A percentile compares a stretch with the other conserved stretches of the same genome.
These are phyloP conservation scores for Aphelenchoides avenae DNA, from an alignment of 1,140 invertebrate genomes.

Conservation along the genomic window DNA sequence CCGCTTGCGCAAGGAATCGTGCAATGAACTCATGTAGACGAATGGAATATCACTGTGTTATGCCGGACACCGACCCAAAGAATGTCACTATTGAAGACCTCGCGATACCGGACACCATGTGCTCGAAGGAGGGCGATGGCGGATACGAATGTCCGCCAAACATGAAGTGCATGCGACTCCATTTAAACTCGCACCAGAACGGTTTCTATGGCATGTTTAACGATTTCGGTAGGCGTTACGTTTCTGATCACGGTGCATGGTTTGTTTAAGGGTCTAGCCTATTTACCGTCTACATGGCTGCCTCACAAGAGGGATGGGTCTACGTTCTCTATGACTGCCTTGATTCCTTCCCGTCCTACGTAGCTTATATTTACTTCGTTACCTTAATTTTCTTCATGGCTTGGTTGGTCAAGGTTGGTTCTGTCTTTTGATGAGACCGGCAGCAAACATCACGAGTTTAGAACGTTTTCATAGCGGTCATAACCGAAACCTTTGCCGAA, in stretches of 20 bases:
- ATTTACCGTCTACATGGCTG: conserved; percentile 98
- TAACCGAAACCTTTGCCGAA: conserved; percentile 99
- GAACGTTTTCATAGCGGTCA: conserved; percentile 99
- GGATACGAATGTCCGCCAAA: conserved; percentile 81
- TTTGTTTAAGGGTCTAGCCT: conserved; percentile 45
- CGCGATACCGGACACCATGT: conserved; percentile 97
- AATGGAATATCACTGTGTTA: conserved; percentile 92
- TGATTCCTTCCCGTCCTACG: conserved; percentile 90
- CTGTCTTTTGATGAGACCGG: conserved; percentile 3
- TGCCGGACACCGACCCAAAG: conserved; percentile 51
- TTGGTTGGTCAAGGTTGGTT: conserved; percentile 85
- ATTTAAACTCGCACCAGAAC: conserved; percentile 64
- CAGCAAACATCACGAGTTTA: conserved; percentile 36
- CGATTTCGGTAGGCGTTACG: conserved; percentile 73
- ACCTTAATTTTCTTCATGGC: conserved; percentile 99
- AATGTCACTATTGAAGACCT: conserved; percentile 83
- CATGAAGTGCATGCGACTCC: conserved; percentile 90
- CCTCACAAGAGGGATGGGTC: conserved; percentile 99
- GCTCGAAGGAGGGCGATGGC: conserved; percentile 80
- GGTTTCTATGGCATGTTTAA: conserved; percentile 70
- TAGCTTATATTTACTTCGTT: conserved; percentile 91
- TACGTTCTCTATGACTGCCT: conserved; percentile 98
- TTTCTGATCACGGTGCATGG: conserved; percentile 11
- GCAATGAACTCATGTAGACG: too few relatives aligned
- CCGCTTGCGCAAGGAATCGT: too few relatives aligned